Conservation (phyloP, 2,888 invertebrate genomes). For the Ceriagrion tenellum region DNA sequence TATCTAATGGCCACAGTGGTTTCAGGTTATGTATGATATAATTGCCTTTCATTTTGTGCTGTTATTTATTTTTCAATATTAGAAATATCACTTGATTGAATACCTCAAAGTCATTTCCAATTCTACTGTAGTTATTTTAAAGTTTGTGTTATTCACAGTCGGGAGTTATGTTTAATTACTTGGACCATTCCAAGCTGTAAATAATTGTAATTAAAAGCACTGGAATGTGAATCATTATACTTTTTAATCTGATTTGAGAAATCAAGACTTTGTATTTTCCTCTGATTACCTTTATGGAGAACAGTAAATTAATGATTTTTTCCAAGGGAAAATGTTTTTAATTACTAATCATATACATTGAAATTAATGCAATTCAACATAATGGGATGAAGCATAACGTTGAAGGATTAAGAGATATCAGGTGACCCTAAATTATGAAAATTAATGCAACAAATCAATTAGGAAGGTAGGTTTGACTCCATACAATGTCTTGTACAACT, state of each 20-base stretch:
- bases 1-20: neutral
- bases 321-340: too few species aligned
- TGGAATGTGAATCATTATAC: neutral
- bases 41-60: neutral
- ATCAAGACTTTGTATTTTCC: neutral
- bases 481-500: too few species aligned
- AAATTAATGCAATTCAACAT: too few species aligned
- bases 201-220: neutral
- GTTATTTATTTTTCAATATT: neutral
- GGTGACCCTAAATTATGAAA: too few species aligned
- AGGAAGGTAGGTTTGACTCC: too few species aligned
- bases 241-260: neutral
- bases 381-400: too few species aligned
- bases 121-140: neutral
- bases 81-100: neutral
- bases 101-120: neutral
- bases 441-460: too few species aligned
- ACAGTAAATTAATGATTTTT: neutral
- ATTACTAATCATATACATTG: too few species aligned
- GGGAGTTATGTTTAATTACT: neutral
- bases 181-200: slow-evolving; percentile 4
- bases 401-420: too few species aligned
- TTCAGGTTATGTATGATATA: neutral
- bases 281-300: neutral
- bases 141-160: neutral